Base-by-base conservation (phyloP, 2,888 invertebrate species). In the Trichopria drosophilae region DNA sequence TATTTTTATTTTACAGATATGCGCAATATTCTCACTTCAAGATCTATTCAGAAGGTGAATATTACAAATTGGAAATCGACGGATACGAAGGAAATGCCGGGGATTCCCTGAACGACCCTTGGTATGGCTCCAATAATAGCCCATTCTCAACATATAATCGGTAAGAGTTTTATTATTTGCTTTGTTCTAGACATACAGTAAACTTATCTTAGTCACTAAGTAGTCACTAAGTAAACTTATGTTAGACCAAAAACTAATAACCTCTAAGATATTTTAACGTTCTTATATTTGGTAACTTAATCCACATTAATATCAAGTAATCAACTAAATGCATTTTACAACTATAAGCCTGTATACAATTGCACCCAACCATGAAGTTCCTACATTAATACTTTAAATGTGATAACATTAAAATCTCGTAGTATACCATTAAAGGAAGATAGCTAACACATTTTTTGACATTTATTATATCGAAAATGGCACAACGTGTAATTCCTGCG, bases 121-220 rank as follows among this genome's bases (percentile, higher is more conserved):
- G 93, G 93, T 93, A 93, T 71, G 93, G 93, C 36, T 91, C 91
- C 55, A 93, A 93, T 76, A 91, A 93, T 77, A 92, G 92, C 74
- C 93, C 93, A 28, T 93, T 93, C 80, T 93, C 93, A 5, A 93
- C 93, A 2, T 92, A 92, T 68, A 92, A 93, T 80, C 87, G 87
- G 88, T 88, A 76, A 75, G 68, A 53, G 15, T 29, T 29, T 4
- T 7, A n/a, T 13, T 29, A 13, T 29, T 29, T 29, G n/a, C 29
- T 29, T 29, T 12, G 22, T 4, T 19, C 3, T 12, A 10, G 7
- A 37, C n/a, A n/a, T n/a, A n/a, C n/a, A 37, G 13, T 4, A 15
- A 3, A 15, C 0, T 20, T 16, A 16, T 35, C 20, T 3, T 16
- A 15, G 12, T 18, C 4, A 28, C 4, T 7, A 3, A 7, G 15